Evolutionary conservation across 1,140 invertebrate genomes (phyloP).

Genomic region (Drosophila albomicans): DNA sequence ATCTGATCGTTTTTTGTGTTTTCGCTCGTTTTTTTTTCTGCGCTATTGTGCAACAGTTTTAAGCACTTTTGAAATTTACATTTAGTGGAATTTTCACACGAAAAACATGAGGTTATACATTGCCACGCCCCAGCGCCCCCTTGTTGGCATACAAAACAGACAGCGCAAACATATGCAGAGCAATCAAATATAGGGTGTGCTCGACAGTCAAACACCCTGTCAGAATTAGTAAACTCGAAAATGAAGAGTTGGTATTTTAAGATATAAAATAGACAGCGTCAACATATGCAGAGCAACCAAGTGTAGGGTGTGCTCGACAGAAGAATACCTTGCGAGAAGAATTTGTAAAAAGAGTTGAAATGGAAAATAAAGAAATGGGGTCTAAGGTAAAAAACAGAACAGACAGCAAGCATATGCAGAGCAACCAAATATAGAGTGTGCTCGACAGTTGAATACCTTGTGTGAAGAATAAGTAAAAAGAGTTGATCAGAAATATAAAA

Average conservation of each 20-base stretch:
- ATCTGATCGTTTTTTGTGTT: neutral
- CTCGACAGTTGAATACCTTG: neutral
- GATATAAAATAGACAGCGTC: too few species aligned
- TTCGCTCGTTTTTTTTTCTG: neutral
- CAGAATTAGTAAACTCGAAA: too few species aligned
- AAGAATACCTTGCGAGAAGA: too few species aligned
- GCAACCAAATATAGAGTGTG: neutral
- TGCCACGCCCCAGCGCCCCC: neutral
- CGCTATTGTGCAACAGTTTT: neutral
- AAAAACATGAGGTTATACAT: slow-evolving; percentile 13
- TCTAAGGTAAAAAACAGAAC: neutral
- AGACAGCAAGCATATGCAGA: too few species aligned
- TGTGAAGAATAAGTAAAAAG: too few species aligned
- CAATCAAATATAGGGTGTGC: neutral
- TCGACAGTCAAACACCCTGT: too few species aligned
- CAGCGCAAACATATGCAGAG: neutral
- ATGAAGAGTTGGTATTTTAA: too few species aligned
- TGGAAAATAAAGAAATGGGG: too few species aligned
- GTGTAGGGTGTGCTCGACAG: too few species aligned
- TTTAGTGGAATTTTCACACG: slow-evolving; percentile 16
- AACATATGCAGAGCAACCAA: too few species aligned
- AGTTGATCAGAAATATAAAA: neutral
- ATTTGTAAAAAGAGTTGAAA: too few species aligned
- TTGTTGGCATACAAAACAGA: neutral
- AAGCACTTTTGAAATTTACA: neutral